Base-by-base conservation (phyloP, 2,888 invertebrate species). In the Leucozona laternaria region DNA sequence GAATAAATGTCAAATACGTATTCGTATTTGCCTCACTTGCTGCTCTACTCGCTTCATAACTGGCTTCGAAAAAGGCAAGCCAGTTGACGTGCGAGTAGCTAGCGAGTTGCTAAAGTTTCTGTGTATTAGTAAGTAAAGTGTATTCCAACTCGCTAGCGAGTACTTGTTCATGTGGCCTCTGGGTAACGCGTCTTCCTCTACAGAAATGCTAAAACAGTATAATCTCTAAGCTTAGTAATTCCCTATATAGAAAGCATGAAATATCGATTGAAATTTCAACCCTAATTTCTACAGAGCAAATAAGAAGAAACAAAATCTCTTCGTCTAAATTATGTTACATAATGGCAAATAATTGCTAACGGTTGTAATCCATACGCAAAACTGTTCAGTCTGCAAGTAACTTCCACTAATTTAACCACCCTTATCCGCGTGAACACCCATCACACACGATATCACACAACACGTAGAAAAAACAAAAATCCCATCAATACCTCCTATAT, bases 281-380 rank as follows among this genome's bases (percentile, higher is more conserved):
- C 79, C 79, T 40, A 37, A 6, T 62, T 55, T 34, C 22, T 20
- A 28, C 10, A 50, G 17, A 28, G 48, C 22, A 25, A 76, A 62
- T 43, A 57, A 45, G 13, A 50, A 66, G 17, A n/a, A 60, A 57
- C 8, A 58, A 58, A 68, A 70, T 45, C 37, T 57, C 25, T 85
- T 22, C 40, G 57, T 73, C 73, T 78, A 78, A 85, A 81, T 81
- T 78, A 81, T 70, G 78, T 78, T 53, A 71, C 80, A 88, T 81
- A 88, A 88, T 78, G 48, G 71, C 70, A 75, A 81, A 80, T 88
- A 88, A 88, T 75, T 85, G 80, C 76, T 31, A 75, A 79, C 58
- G 45, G 71, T 88, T 85, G 85, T 75, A 78, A 85, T 88, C 58
- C 84, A 45, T 64, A 78, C 64, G 40, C 75, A 75, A 76, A 66